These are phyloP conservation scores for Rhinella marina DNA, from an alignment of 2,797 vertebrate genomes.

Conservation along the genomic window DNA sequence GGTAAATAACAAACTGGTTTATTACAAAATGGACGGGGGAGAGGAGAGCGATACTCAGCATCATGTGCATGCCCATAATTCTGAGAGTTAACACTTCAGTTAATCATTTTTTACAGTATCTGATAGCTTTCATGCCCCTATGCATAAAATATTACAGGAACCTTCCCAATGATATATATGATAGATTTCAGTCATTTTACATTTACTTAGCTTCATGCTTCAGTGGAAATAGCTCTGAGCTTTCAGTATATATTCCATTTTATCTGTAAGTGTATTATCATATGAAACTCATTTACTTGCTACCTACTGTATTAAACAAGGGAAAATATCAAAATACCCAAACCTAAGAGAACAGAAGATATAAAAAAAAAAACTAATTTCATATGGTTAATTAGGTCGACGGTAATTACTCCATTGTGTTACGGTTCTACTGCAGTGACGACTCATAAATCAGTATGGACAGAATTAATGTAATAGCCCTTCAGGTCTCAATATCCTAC, in stretches of 20 bases:
- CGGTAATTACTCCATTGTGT: neutral
- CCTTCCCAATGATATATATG: slow-evolving; percentile 65
- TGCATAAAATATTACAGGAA: slow-evolving; percentile 63
- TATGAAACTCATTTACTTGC: neutral
- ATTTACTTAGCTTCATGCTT: slow-evolving; percentile 24
- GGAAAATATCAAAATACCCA: neutral
- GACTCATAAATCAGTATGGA: neutral
- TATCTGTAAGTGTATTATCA: neutral
- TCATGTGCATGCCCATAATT: slow-evolving; percentile 71
- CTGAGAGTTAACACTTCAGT: slow-evolving; percentile 67
- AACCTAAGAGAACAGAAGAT: neutral
- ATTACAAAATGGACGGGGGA: slow-evolving; percentile 42
- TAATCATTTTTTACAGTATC: slow-evolving; percentile 67
- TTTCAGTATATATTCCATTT: slow-evolving; percentile 4
- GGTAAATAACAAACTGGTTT: slow-evolving; percentile 61
- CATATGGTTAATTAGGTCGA: neutral
- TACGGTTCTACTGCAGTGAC: neutral
- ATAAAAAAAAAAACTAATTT: neutral
- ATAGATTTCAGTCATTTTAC: slow-evolving; percentile 63
- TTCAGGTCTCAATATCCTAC: neutral
- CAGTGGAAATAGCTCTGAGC: slow-evolving; percentile 15
- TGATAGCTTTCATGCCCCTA: slow-evolving; percentile 64
- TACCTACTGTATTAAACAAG: neutral
- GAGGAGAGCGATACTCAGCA: slow-evolving; percentile 64
- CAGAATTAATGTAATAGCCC: slow-evolving; percentile 10